Conservation (phyloP, 1,140 invertebrate species). For the Diachasma alloeum region DNA sequence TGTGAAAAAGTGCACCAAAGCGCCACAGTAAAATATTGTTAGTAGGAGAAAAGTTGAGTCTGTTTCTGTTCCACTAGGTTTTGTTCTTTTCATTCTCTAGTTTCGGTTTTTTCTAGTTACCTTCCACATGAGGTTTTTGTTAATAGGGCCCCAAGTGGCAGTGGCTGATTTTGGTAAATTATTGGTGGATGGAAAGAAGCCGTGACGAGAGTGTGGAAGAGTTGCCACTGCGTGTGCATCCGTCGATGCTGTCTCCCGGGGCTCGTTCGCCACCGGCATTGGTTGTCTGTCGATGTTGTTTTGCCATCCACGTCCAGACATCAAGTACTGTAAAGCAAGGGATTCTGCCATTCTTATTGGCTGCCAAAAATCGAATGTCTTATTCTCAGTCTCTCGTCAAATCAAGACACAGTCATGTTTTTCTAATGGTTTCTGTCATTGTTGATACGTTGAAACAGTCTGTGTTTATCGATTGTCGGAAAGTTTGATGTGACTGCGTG, state of each 20-base stretch:
- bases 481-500: constrained; percentile 16
- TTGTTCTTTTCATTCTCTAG: neutral
- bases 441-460: neutral
- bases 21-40: constrained; percentile 19
- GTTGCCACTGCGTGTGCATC: constrained; percentile 65
- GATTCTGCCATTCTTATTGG: constrained; percentile 56
- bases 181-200: constrained; percentile 67
- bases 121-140: constrained; percentile 75
- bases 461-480: constrained; percentile 3
- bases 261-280: constrained; percentile 51
- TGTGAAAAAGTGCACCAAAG: constrained; percentile 21
- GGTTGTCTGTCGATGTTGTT: constrained; percentile 59
- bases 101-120: constrained; percentile 64
- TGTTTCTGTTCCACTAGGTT: neutral
- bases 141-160: constrained; percentile 72
- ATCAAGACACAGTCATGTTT: neutral
- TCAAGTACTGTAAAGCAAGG: constrained; percentile 63
- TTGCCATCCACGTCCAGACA: constrained; percentile 62
- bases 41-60: constrained; percentile 25
- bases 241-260: constrained; percentile 47
- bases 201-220: constrained; percentile 68
- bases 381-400: neutral
- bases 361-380: constrained; percentile 18
- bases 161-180: constrained; percentile 72
- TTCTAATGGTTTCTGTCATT: neutral